Conservation (phyloP, 1,140 invertebrate species). For the Theocolax elegans region DNA sequence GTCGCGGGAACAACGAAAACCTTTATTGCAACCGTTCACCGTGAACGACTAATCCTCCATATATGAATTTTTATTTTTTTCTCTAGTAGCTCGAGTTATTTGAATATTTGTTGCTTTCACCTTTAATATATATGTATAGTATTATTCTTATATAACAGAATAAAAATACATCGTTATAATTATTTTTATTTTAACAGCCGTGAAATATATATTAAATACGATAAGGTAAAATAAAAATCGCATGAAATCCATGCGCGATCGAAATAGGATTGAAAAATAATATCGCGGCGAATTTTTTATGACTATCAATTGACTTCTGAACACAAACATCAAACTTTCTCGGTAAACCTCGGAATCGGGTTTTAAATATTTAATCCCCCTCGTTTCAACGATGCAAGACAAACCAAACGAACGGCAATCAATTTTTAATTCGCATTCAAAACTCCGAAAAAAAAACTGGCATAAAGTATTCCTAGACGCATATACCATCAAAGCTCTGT, state of each 20-base stretch:
- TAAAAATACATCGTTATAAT: not conserved
- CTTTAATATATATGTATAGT: too few relatives aligned
- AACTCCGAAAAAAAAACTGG: not conserved
- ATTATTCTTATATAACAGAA: too few relatives aligned
- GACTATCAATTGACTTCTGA: too few relatives aligned
- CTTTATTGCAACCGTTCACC: conserved; percentile 2
- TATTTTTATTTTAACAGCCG: too few relatives aligned
- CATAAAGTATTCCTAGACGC: conserved; percentile 19
- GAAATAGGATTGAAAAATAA: too few relatives aligned
- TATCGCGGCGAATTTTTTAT: too few relatives aligned
- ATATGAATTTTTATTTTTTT: conserved; percentile 5
- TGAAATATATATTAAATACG: too few relatives aligned
- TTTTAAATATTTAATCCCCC: not conserved
- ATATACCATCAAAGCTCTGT: not conserved
- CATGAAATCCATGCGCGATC: too few relatives aligned
- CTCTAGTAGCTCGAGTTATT: not conserved
- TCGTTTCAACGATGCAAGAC: not conserved
- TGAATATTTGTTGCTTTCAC: too few relatives aligned
- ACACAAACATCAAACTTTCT: not conserved
- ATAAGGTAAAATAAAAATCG: too few relatives aligned
- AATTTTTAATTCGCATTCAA: conserved; percentile 26
- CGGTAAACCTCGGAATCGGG: not conserved
- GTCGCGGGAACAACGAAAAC: conserved; percentile 31
- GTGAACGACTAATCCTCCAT: conserved; percentile 15
- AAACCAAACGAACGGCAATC: not conserved